Evolutionary conservation across 2,113 vertebrate species (phyloP), one percentile per base, ranked within the genome.

Genomic region (Stigmatopora nigra): DNA sequence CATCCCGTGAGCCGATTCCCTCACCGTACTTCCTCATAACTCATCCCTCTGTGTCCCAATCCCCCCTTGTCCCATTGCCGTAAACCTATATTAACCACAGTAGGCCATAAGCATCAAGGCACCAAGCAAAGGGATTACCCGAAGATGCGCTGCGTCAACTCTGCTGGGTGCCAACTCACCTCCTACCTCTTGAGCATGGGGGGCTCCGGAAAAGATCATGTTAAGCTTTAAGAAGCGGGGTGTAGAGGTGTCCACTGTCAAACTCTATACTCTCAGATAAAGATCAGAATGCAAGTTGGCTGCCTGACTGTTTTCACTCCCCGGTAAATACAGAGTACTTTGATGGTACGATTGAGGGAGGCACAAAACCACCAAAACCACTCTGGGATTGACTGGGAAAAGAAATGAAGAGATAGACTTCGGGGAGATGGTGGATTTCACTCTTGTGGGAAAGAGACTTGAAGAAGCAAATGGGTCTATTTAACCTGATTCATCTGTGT

Each of bases 341-440:
- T 85, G 82, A 88, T 82, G 70, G 61, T 65, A 64, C 17, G 61
- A 80, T 72, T 80, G 80, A 80, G 85, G 66, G 80, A 80, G 85
- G 66, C 59, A 70, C 77, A 77, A 77, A 63, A 52, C 62, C 61
- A 52, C 68, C 67, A 15, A 44, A 51, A 36, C 67, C 80, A 70
- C 72, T 13, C 17, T 41, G 67, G 76, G 65, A 64, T 76, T 70
- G 68, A 76, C 72, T 82, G 66, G 61, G 58, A 20, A 36, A 71
- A 77, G 73, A 69, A 73, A 72, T 71, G 64, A 79, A 76, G 73
- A 82, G 73, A 82, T 64, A 64, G 71, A 72, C 72, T 59, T 52
- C 55, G 64, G 35, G 59, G 22, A 56, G 61, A 7, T 38, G 67
- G 68, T 78, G 75, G 69, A 78, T 78, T 78, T 83, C 59, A 78